phyloP scores from a whole-genome alignment of 2,113 vertebrate species.

The Ictalurus punctatus region DNA sequence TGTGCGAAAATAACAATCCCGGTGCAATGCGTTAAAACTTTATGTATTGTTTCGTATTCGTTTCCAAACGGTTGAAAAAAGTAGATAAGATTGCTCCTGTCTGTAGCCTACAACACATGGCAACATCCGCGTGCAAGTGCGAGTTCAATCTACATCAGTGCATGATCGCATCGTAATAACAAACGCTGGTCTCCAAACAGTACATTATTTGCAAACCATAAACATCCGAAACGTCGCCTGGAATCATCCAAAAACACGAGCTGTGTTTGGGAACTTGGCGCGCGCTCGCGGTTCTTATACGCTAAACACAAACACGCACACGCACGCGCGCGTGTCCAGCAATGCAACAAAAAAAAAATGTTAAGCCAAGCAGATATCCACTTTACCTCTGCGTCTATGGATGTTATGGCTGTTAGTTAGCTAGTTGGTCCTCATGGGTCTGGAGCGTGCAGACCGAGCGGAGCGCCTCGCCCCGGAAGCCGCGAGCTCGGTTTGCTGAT shows the following conservation, averaged over 20 bases:
- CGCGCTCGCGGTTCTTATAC: background rate
- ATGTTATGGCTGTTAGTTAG: slow-evolving; percentile 3
- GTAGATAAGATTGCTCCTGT: background rate
- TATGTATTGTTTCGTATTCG: background rate
- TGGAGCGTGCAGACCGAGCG: slow-evolving; percentile 22
- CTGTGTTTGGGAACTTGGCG: background rate
- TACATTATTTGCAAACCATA: background rate
- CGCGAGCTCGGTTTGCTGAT: slow-evolving; percentile 49
- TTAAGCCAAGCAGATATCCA: background rate
- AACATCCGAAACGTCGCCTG: background rate
- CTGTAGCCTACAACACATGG: background rate
- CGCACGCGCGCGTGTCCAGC: background rate
- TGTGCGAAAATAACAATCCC: slow-evolving; percentile 22
- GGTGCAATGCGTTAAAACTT: background rate
- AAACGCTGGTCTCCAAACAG: background rate
- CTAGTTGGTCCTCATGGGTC: slow-evolving; percentile 1
- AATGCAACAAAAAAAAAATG: background rate
- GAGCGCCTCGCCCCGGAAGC: slow-evolving; percentile 7
- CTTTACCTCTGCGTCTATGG: slow-evolving; percentile 47
- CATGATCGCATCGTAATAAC: background rate
- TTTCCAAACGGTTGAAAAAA: background rate
- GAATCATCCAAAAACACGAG: background rate
- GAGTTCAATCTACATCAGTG: background rate
- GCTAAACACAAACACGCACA: background rate
- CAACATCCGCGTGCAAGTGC: background rate